These are phyloP conservation scores for Leucosticte australis DNA, from an alignment of 2,113 vertebrate genomes.

Conservation along the genomic window DNA sequence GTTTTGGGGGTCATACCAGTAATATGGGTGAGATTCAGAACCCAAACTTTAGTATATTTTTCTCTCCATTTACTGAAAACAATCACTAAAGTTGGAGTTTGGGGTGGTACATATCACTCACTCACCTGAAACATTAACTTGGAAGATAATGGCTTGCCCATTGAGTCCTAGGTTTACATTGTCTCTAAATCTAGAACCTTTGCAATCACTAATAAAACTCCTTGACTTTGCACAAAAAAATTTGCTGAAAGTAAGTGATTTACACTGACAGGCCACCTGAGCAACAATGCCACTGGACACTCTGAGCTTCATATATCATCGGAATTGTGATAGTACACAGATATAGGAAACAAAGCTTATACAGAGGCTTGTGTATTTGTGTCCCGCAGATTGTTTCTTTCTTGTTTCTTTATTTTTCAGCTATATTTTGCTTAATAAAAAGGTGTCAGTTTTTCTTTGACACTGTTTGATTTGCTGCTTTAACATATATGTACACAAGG, in stretches of 20 bases:
- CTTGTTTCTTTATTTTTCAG: background rate
- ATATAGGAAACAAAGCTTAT: background rate
- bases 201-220: background rate
- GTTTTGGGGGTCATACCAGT: background rate
- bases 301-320: background rate
- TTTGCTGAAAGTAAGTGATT: background rate
- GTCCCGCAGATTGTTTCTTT: background rate
- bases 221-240: background rate
- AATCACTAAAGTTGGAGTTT: background rate
- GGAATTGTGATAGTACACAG: background rate
- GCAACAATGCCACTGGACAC: background rate
- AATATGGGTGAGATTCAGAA: background rate
- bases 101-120: background rate
- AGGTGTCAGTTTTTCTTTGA: background rate
- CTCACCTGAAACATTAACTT: background rate
- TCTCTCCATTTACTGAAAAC: background rate
- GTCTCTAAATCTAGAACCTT: background rate
- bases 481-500: background rate
- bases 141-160: background rate
- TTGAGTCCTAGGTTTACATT: background rate
- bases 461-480: background rate
- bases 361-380: background rate
- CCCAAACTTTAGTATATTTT: background rate
- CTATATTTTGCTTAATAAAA: background rate
- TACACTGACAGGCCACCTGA: background rate